phyloP scores from a whole-genome alignment of 2,113 vertebrate genomes.

The Odocoileus hemionus region DNA sequence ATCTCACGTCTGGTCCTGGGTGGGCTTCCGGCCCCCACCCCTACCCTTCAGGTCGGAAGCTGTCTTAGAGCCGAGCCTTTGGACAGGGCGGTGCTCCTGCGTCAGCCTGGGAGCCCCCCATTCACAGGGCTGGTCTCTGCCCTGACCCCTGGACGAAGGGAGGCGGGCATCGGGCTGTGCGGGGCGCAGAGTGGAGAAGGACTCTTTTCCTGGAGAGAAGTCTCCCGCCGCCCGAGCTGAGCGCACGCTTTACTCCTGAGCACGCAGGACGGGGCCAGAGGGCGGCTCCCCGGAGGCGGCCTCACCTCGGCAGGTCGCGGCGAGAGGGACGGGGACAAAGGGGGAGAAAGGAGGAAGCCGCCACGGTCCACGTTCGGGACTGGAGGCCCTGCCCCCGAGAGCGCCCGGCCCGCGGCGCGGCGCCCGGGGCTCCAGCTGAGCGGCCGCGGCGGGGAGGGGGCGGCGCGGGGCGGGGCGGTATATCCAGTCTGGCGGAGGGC shows the following conservation, averaged over 20 bases:
- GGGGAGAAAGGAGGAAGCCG: neutral
- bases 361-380: neutral
- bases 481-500: constrained; percentile 85
- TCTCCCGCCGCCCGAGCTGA: neutral
- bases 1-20: neutral
- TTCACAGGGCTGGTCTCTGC: neutral
- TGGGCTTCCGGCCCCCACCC: neutral
- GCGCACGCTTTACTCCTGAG: neutral
- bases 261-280: neutral
- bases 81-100: neutral
- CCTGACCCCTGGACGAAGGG: neutral
- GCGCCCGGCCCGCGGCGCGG: neutral
- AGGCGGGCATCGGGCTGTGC: neutral
- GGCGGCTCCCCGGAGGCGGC: neutral
- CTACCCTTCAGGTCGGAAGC: neutral
- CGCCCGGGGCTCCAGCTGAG: neutral
- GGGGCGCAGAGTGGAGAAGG: neutral
- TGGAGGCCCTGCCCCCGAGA: constrained; percentile 29
- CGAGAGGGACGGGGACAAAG: neutral
- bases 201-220: neutral
- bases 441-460: constrained; percentile 67
- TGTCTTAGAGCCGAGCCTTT: too few relatives aligned
- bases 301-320: neutral
- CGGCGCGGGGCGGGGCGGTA: constrained; percentile 81
- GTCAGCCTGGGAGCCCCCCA: neutral